These are phyloP conservation scores for Fregata magnificens DNA, from an alignment of 2,113 vertebrate genomes.

Conservation along the genomic window DNA sequence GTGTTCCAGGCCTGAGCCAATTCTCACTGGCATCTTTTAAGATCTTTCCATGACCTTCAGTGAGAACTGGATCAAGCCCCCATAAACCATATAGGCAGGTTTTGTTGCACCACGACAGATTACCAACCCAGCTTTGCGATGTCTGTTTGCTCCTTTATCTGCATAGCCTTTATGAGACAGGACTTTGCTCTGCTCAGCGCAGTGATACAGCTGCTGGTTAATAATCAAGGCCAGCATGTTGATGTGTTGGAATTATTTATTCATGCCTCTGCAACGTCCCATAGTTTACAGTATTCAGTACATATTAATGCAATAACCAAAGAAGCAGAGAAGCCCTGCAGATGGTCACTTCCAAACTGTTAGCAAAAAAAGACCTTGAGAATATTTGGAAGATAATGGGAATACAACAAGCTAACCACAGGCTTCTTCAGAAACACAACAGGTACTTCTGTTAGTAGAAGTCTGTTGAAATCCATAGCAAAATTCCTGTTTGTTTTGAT, in stretches of 20 bases:
- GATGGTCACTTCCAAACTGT: neutral
- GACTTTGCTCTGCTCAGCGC: neutral
- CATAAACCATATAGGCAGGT: accelerated
- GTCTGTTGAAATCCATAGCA: neutral
- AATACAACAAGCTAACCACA: neutral
- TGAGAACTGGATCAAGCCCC: neutral
- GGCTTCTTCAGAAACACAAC: neutral
- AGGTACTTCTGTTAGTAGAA: neutral
- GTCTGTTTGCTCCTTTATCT: neutral
- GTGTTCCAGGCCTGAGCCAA: neutral
- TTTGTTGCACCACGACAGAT: neutral
- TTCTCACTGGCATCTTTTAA: neutral
- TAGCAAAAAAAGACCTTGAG: neutral
- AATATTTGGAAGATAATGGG: neutral
- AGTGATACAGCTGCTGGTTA: accelerated
- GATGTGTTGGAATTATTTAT: neutral
- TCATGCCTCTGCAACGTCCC: neutral
- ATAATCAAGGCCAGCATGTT: neutral
- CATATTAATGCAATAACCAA: neutral
- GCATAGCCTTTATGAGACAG: neutral
- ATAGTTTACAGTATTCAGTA: neutral
- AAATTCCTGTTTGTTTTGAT: neutral
- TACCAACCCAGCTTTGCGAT: neutral
- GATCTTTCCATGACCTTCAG: neutral
- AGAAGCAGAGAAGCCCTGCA: neutral